Conservation (phyloP, 2,888 invertebrate species). For the Baronia brevicornis region DNA sequence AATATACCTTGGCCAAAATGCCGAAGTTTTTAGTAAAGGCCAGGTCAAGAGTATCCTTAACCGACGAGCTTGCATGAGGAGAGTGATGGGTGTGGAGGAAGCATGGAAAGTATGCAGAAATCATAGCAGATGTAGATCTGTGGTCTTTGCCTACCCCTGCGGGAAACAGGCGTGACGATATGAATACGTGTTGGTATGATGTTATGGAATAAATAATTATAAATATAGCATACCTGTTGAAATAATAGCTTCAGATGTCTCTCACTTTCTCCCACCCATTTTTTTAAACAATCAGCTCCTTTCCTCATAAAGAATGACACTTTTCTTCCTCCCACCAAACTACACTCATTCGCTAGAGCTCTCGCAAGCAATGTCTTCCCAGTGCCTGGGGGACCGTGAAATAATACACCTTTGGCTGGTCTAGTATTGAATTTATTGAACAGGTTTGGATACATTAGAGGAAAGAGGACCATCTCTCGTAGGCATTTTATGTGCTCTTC, state of each 20-base stretch:
- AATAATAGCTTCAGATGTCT: conserved; percentile 90
- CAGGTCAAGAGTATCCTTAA: no score
- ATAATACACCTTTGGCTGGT: conserved; percentile 91
- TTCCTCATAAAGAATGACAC: conserved; percentile 95
- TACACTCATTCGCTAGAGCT: conserved; percentile 92
- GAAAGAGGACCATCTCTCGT: conserved; percentile 94
- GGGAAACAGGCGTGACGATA: no score
- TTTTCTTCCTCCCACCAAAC: conserved; percentile 80
- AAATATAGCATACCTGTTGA: conserved; percentile 80
- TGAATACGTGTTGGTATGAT: no score
- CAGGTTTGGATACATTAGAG: conserved; percentile 91
- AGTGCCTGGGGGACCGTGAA: conserved; percentile 94
- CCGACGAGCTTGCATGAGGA: no score
- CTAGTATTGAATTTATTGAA: conserved; percentile 89
- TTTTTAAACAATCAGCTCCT: conserved; percentile 93
- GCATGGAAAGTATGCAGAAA: no score
- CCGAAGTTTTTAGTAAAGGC: no score
- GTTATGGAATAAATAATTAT: background rate
- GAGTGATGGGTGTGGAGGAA: no score
- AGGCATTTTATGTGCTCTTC: conserved; percentile 89
- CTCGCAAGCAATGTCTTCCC: conserved; percentile 93
- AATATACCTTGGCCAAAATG: no score
- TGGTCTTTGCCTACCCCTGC: no score
- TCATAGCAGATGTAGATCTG: no score
- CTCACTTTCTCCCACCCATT: conserved; percentile 97